Percentiles rank a stretch among this genome's conserved stretches.
Evolutionary conservation across 2,888 invertebrate species (phyloP).

Genomic region (Tanypteryx hageni): DNA sequence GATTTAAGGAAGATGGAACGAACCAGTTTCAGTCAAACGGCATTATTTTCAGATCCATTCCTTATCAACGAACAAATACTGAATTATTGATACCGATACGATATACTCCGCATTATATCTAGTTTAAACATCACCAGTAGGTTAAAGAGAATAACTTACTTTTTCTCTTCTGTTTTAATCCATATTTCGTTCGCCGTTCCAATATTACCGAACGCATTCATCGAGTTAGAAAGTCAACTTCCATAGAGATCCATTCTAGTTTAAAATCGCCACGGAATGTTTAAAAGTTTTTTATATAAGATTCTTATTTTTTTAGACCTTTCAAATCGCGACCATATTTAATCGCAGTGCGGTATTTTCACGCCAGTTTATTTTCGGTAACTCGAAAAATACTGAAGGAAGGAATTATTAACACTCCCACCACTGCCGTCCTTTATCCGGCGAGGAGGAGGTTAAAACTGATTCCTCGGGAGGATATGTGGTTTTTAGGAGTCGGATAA

Average conservation of each 20-base stretch:
- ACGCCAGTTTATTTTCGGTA: background rate
- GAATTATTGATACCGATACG: too few species aligned
- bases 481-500: slow-evolving; percentile 8
- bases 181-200: background rate
- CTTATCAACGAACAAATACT: too few species aligned
- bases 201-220: background rate
- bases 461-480: background rate
- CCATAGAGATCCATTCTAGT: background rate
- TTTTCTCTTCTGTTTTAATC: too few species aligned
- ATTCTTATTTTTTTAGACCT: background rate
- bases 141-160: too few species aligned
- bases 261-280: background rate
- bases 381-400: background rate
- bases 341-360: slow-evolving; percentile 20
- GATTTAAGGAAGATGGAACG: too few species aligned
- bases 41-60: too few species aligned
- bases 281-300: background rate
- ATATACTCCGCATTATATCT: too few species aligned
- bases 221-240: background rate
- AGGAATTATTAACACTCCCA: background rate
- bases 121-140: too few species aligned
- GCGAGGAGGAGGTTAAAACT: background rate
- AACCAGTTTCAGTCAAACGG: too few species aligned
- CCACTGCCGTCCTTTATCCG: background rate
- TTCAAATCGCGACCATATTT: background rate